phyloP scores from a whole-genome alignment of 2,113 vertebrate genomes.

The Paramisgurnus dabryanus region DNA sequence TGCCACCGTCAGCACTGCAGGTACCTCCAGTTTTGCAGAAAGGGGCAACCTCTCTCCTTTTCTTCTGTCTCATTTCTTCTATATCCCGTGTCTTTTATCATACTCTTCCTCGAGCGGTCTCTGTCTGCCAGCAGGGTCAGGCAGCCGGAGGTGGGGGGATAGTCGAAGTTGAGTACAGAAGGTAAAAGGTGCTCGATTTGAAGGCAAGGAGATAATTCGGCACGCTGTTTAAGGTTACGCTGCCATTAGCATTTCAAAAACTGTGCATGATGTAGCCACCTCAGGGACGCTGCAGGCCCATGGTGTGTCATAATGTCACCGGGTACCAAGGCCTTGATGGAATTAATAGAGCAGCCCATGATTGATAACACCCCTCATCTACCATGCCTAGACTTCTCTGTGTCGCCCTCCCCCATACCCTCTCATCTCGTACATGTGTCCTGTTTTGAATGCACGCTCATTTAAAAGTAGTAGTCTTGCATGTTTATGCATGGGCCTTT shows the following conservation, averaged over 20 bases:
- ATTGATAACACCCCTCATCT: conserved; percentile 57
- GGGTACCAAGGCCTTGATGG: conserved; percentile 52
- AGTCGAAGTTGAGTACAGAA: not conserved
- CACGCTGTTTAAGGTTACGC: conserved; percentile 53
- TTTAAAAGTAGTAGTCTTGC: conserved; percentile 33
- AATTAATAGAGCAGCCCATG: conserved; percentile 58
- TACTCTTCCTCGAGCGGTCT: conserved; percentile 42
- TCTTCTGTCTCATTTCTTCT: conserved; percentile 37
- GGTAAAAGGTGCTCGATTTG: conserved; percentile 39
- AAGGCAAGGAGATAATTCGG: conserved; percentile 48
- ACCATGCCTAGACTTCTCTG: conserved; percentile 37
- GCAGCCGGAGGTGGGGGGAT: not conserved
- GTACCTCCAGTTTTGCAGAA: conserved; percentile 36
- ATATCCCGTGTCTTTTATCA: conserved; percentile 48
- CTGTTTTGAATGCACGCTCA: conserved; percentile 34
- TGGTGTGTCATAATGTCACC: conserved; percentile 55
- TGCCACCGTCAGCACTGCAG: conserved; percentile 30
- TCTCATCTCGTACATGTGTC: conserved; percentile 26
- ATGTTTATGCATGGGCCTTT: conserved; percentile 53
- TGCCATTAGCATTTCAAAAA: conserved; percentile 60
- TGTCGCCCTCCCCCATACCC: not conserved
- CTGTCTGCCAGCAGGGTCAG: conserved; percentile 36
- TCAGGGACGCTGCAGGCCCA: conserved; percentile 49
- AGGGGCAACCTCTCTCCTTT: conserved; percentile 37
- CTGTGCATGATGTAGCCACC: conserved; percentile 22